Base-by-base conservation (phyloP, 2,888 invertebrate genomes). In the Prosopocoilus inquinatus region DNA sequence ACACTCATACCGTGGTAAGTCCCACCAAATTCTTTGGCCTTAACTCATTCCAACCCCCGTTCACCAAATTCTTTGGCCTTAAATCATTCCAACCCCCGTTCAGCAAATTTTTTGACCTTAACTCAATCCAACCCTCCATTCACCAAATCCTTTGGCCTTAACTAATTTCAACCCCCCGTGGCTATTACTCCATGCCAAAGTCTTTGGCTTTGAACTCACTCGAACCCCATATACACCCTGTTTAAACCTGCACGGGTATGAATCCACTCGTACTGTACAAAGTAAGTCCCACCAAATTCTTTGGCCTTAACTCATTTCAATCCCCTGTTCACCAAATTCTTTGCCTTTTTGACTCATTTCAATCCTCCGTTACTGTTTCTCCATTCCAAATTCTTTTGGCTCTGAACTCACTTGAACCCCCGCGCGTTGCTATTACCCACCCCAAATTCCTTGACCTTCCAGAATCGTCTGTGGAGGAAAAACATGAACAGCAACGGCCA, bases 201-300 rank as follows among this genome's bases (percentile, higher is more conserved):
- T n/a, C n/a, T n/a, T n/a, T n/a, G n/a, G n/a, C n/a, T n/a, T n/a
- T n/a, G n/a, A n/a, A n/a, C n/a, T n/a, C n/a, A n/a, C n/a, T n/a
- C n/a, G n/a, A n/a, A n/a, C n/a, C n/a, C n/a, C n/a, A n/a, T n/a
- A n/a, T n/a, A 61, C 67, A 16, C 67, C 67, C 5, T 67, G 66
- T 38, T 34, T 67, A 12, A 67, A 67, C 50, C 67, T 66, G 1
- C 66, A 67, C 45, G 67, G 67, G 7, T 67, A 67, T 38, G 66
- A 62, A 44, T 66, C 58, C 46, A 59, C 61, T 7, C 67, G 67
- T 52, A 60, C 58, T 3, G n/a, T 43, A 44, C n/a, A n/a, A n/a
- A n/a, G 67, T 66, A 60, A 15, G 43, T 15, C 34, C 4, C 11
- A 44, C 32, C n/a, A 7, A 16, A 12, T n/a, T 15, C 2, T 12